Evolutionary conservation across 2,113 vertebrate genomes (phyloP).

Genomic region (Pangasianodon hypophthalmus): DNA sequence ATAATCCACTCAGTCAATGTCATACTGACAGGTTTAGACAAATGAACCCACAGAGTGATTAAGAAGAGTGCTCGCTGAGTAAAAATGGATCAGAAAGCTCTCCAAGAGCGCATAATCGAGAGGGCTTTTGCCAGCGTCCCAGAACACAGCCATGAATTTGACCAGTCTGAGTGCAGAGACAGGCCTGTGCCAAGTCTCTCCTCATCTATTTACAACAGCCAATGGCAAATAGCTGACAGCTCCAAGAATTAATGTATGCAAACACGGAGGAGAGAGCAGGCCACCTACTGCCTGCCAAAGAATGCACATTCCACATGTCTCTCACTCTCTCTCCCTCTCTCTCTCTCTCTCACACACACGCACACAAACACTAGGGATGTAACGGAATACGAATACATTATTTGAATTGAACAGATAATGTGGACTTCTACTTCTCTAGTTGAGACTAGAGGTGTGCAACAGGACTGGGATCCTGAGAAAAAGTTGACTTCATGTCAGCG

Average conservation of each 20-base stretch:
- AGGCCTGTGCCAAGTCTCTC: conserved; percentile 20
- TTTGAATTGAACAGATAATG: not conserved
- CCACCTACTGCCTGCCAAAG: conserved; percentile 38
- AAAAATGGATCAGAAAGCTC: conserved; percentile 18
- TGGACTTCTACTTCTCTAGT: not conserved
- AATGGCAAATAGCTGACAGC: conserved; percentile 44
- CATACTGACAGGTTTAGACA: not conserved
- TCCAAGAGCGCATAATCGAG: conserved; percentile 12
- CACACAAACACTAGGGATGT: not conserved
- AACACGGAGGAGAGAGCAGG: conserved; percentile 41
- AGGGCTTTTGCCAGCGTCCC: not conserved
- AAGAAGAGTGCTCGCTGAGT: not conserved
- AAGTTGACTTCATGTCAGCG: not conserved
- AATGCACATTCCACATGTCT: conserved; percentile 43
- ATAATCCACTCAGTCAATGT: conserved; percentile 3
- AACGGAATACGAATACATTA: not conserved
- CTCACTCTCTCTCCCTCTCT: conserved; percentile 20
- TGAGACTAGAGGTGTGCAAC: not conserved
- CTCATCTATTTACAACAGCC: conserved; percentile 29
- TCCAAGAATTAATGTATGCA: conserved; percentile 46
- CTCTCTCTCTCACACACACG: not conserved
- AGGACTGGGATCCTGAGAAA: not conserved
- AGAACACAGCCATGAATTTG: not conserved
- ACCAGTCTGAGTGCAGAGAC: conserved; percentile 1
- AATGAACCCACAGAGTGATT: not conserved